A percentile compares a stretch with the other conserved stretches of the same genome.
phyloP scores from a whole-genome alignment of 64 coral and sea anemone genomes.

The Stichodactyla mertensii region DNA sequence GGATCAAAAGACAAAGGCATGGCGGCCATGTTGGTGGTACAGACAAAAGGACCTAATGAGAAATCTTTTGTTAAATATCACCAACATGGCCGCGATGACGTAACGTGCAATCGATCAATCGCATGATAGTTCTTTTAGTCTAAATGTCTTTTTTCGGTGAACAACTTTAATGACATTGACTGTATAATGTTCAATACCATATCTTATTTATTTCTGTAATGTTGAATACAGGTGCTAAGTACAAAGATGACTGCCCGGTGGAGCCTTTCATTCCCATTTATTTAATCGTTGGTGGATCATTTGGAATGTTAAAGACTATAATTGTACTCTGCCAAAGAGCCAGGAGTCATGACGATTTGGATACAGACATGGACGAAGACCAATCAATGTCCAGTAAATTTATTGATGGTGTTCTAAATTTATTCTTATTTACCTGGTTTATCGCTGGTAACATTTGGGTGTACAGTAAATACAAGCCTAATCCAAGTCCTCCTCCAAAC shows the following conservation, averaged over 20 bases:
- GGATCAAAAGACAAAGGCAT: too few relatives aligned
- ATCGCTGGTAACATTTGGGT: conserved; percentile 99
- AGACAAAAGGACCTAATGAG: too few relatives aligned
- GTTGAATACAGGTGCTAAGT: conserved; percentile 71
- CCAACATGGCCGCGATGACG: too few relatives aligned
- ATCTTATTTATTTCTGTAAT: background rate
- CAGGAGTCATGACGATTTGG: conserved; percentile 71
- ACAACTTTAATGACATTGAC: too few relatives aligned
- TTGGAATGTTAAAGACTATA: conserved; percentile 96
- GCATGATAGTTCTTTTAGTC: too few relatives aligned
- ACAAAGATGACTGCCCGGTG: conserved; percentile 94
- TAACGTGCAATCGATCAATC: too few relatives aligned
- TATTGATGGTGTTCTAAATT: conserved; percentile 94
- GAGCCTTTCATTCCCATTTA: conserved; percentile 99
- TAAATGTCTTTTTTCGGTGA: too few relatives aligned
- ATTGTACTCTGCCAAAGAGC: conserved; percentile 90
- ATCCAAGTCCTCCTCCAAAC: conserved; percentile 60
- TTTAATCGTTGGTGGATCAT: conserved; percentile 93
- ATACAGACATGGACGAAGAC: conserved; percentile 87
- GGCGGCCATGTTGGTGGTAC: too few relatives aligned
- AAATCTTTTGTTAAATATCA: too few relatives aligned
- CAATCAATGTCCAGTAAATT: conserved; percentile 99
- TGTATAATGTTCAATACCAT: too few relatives aligned
- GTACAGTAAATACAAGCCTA: conserved; percentile 92
- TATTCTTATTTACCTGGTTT: conserved; percentile 99